Evolutionary conservation across 2,113 vertebrate species (phyloP), one percentile per base, ranked within the genome.

Genomic region (Aptenodytes patagonicus): DNA sequence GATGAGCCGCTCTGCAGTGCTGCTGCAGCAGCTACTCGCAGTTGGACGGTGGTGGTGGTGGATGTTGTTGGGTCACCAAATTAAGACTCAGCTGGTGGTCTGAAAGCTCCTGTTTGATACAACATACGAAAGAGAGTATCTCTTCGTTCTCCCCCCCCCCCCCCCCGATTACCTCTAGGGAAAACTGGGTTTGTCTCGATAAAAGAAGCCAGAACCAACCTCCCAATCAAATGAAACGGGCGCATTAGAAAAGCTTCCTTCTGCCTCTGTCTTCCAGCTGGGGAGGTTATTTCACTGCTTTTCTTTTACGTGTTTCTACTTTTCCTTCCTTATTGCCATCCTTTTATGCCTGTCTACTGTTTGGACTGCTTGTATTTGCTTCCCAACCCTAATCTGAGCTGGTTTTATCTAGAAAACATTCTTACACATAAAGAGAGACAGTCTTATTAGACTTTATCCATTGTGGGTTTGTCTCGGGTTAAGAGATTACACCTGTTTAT

Each of bases 401-500:
- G 34, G 3, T 40, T 72, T 58, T 71, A 17, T 26, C 91, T 75
- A 7, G 34, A 21, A 81, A 65, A 46, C 25, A 9, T 60, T 58
- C 64, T 73, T 13, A 26, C 7, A 1, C 9, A 1, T 7, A 4
- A 19, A 47, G 14, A 54, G 75, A 77, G 25, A 28, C 24, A 16
- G 42, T 42, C 42, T 42, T 42, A 0, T 5, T 19, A 38, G 42
- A 15, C 36, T 69, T 57, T 17, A 36, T 9, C 84, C 22, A 1
- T 3, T 14, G 12, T 6, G 44, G 11, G 2, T 77, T 83, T 92
- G 47, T 38, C 69, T 62, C 2, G 2, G 46, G 15, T 32, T 62
- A 36, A 76, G 77, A 26, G 49, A 13, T 32, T 54, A 55, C 95
- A 97, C 92, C 96, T 95, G 90, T 66, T 94, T 83, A 32, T 72